These are phyloP conservation scores for Cherax quadricarinatus DNA, from an alignment of 1,140 invertebrate genomes.

Conservation along the genomic window DNA sequence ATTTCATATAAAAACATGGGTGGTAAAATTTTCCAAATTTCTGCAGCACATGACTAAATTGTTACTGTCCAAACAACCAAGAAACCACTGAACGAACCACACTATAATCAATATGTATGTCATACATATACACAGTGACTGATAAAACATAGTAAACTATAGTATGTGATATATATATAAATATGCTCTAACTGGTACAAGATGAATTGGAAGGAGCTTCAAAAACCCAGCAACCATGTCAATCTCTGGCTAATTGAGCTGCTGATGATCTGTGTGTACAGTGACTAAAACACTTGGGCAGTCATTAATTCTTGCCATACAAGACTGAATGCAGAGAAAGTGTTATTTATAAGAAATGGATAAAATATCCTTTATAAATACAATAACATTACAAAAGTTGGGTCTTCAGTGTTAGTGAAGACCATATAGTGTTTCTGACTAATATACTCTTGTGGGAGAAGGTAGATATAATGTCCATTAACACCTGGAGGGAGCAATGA, in stretches of 20 bases:
- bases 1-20: slow-evolving; percentile 37
- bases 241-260: neutral
- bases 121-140: slow-evolving; percentile 54
- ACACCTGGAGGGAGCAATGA: slow-evolving; percentile 6
- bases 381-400: neutral
- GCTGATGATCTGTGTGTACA: neutral
- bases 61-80: slow-evolving; percentile 53
- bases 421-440: neutral
- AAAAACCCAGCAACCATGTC: slow-evolving; percentile 31
- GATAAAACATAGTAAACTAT: slow-evolving; percentile 35
- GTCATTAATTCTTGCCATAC: slow-evolving; percentile 4
- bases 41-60: slow-evolving; percentile 36
- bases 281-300: slow-evolving; percentile 12
- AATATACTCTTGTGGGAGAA: neutral
- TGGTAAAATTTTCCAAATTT: slow-evolving; percentile 36
- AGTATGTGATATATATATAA: slow-evolving; percentile 48
- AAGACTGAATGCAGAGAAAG: neutral
- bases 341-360: neutral
- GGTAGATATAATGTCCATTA: neutral
- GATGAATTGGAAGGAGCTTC: slow-evolving; percentile 41
- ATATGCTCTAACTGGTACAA: slow-evolving; percentile 52
- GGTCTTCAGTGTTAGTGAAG: neutral
- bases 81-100: slow-evolving; percentile 46
- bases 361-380: neutral
- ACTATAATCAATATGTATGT: slow-evolving; percentile 49